These are phyloP conservation scores for Coluber constrictor DNA, from an alignment of 2,797 vertebrate species.

Conservation along the genomic window DNA sequence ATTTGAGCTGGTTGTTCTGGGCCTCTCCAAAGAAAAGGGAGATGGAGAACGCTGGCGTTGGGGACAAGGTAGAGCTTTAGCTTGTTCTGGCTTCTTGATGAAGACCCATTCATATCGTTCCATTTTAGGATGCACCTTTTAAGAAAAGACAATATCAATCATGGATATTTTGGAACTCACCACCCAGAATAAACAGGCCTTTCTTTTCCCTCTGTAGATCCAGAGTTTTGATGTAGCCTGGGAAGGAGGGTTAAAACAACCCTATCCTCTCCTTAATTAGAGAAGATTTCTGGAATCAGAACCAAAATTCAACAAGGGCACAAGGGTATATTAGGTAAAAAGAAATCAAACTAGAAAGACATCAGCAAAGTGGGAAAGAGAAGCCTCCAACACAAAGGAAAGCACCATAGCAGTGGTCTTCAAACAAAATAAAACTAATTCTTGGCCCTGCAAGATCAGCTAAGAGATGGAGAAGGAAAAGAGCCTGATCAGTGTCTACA, in stretches of 20 bases:
- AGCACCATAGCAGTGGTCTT: not conserved
- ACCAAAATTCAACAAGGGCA: not conserved
- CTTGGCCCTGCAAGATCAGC: not conserved
- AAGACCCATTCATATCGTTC: constrained; percentile 81
- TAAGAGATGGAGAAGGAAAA: not conserved
- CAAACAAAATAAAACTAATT: not conserved
- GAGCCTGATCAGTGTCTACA: not conserved
- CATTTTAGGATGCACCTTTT: constrained; percentile 79
- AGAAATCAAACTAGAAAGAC: not conserved
- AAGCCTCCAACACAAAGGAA: not conserved
- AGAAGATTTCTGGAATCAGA: not conserved
- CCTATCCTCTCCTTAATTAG: not conserved
- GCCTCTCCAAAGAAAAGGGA: not conserved
- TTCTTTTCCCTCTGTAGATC: not conserved
- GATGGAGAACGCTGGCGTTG: constrained; percentile 53
- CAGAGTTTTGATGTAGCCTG: not conserved
- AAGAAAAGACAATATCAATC: not conserved
- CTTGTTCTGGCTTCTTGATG: constrained; percentile 73
- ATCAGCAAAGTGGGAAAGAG: not conserved
- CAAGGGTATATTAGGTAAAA: not conserved
- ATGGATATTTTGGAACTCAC: not conserved
- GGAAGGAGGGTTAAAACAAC: not conserved
- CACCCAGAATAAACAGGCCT: not conserved
- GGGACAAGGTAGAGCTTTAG: constrained; percentile 64
- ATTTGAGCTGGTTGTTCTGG: constrained; percentile 47